Conservation (phyloP, 2,797 vertebrate species). For the Myotis planiceps region DNA sequence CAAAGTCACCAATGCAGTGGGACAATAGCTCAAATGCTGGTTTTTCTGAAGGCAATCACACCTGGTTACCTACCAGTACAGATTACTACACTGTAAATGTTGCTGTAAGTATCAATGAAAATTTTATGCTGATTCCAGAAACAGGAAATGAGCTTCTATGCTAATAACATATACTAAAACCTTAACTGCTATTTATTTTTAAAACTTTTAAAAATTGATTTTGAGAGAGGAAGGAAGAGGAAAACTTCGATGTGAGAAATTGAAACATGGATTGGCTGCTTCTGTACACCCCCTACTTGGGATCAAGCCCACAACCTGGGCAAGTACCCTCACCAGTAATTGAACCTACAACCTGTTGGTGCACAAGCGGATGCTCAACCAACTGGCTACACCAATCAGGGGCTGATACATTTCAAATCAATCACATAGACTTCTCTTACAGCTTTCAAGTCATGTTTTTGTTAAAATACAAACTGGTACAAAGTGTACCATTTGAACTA, state of each 20-base stretch:
- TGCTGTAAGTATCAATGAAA: conserved; percentile 88
- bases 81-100: conserved; percentile 92
- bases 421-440: background rate
- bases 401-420: background rate
- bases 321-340: too few relatives aligned
- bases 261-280: too few relatives aligned
- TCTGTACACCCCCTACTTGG: too few relatives aligned
- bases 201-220: too few relatives aligned
- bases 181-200: background rate
- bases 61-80: conserved; percentile 92
- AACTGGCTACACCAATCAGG: too few relatives aligned
- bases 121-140: background rate
- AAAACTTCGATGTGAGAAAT: too few relatives aligned
- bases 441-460: conserved; percentile 25
- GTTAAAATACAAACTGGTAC: background rate
- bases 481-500: background rate
- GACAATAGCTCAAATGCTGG: conserved; percentile 89
- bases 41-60: conserved; percentile 90
- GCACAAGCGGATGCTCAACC: too few relatives aligned
- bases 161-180: background rate
- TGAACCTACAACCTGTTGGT: too few relatives aligned
- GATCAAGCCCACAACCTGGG: too few relatives aligned
- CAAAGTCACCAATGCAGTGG: conserved; percentile 98
- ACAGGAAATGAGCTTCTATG: background rate
- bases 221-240: too few relatives aligned